Conservation (phyloP, 2,888 invertebrate genomes). For the Caenorhabditis angaria region DNA sequence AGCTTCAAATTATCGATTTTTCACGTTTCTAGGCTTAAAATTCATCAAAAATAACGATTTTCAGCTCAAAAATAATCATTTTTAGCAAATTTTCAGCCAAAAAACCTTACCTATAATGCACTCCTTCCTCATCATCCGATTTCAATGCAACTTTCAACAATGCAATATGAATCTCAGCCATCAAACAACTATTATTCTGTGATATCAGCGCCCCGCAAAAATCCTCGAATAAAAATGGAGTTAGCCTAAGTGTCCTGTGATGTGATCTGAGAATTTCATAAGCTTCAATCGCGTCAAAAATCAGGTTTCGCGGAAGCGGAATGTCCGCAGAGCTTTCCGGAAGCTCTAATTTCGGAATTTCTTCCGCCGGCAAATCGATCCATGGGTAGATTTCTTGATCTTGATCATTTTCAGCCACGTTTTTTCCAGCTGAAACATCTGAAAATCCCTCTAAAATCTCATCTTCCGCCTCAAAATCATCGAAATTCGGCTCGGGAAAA, state of each 20-base stretch:
- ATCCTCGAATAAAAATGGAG: constrained; percentile 93
- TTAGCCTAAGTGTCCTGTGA: constrained; percentile 84
- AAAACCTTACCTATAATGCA: constrained; percentile 73
- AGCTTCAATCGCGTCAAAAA: constrained; percentile 54
- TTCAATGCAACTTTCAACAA: constrained; percentile 84
- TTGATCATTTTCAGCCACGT: not conserved
- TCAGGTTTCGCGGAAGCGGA: constrained; percentile 29
- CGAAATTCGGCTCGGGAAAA: too few species aligned
- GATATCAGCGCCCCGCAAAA: constrained; percentile 90
- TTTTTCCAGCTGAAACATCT: not conserved
- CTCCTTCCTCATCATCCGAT: constrained; percentile 88
- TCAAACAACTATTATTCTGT: constrained; percentile 84
- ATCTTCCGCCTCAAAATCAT: constrained; percentile 8
- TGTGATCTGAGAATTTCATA: constrained; percentile 95
- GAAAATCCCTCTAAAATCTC: constrained; percentile 8
- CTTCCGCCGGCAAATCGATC: constrained; percentile 48
- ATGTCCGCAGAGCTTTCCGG: constrained; percentile 55
- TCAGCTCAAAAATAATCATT: too few species aligned
- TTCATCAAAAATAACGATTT: too few species aligned
- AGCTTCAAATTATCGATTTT: too few species aligned
- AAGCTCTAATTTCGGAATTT: constrained; percentile 53
- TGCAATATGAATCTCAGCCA: constrained; percentile 93
- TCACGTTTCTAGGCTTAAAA: too few species aligned
- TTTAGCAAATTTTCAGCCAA: too few species aligned
- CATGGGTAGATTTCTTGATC: constrained; percentile 49